These are phyloP conservation scores for Zele albiditarsus DNA, from an alignment of 2,888 invertebrate species.

Conservation along the genomic window DNA sequence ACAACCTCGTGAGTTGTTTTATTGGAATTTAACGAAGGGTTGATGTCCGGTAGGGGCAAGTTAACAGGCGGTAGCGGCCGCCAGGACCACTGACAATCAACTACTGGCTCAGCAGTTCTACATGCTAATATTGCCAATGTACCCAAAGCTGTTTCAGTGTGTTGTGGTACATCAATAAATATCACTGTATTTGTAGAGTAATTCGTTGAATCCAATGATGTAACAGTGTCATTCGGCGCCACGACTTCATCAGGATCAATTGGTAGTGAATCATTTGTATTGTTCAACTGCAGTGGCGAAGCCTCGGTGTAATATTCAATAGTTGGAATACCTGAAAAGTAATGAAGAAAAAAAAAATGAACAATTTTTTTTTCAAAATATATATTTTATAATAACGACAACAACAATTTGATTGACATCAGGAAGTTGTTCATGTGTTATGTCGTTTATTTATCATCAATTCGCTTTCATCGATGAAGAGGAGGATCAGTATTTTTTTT, in stretches of 20 bases:
- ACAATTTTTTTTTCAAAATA: background rate
- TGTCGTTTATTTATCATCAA: background rate
- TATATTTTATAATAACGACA: background rate
- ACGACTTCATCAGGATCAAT: constrained; percentile 43
- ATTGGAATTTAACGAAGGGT: constrained; percentile 41
- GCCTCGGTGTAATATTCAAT: background rate
- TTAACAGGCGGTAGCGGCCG: constrained; percentile 65
- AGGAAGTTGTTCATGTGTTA: background rate
- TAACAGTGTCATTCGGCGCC: constrained; percentile 55
- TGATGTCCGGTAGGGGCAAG: constrained; percentile 65
- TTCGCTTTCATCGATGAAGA: background rate
- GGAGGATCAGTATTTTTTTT: background rate
- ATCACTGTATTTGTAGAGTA: constrained; percentile 52
- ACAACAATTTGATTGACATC: background rate
- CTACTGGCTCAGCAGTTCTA: constrained; percentile 63
- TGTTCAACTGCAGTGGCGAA: background rate
- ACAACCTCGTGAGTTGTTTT: constrained; percentile 38
- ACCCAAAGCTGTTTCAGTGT: constrained; percentile 64
- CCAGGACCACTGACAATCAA: constrained; percentile 71
- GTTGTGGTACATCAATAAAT: constrained; percentile 63
- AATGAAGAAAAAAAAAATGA: background rate
- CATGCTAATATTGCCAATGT: constrained; percentile 66
- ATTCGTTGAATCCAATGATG: constrained; percentile 58
- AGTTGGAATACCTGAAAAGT: constrained; percentile 5
- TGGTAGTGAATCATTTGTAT: background rate